Conservation (phyloP, 2,113 vertebrate genomes). For the Xenopus borealis region DNA sequence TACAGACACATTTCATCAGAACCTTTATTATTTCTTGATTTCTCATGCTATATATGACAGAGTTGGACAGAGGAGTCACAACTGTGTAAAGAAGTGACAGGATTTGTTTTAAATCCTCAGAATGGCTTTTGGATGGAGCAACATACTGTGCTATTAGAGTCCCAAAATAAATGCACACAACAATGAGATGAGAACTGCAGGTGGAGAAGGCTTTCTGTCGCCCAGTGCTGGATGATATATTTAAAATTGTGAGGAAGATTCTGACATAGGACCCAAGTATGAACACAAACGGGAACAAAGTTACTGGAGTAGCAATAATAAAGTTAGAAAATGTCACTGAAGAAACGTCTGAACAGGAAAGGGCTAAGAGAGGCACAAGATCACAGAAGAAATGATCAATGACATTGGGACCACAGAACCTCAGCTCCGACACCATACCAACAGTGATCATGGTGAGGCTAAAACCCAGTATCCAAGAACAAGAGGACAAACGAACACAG, state of each 20-base stretch:
- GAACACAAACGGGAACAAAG: not conserved
- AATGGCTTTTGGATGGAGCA: not conserved
- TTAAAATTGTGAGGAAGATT: not conserved
- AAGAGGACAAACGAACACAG: not conserved
- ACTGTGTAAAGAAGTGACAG: not conserved
- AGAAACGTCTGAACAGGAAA: conserved; percentile 10
- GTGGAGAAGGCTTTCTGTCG: not conserved
- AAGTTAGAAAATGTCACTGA: conserved; percentile 41
- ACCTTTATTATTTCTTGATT: not conserved
- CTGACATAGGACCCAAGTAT: not conserved
- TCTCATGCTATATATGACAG: not conserved
- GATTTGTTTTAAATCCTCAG: not conserved
- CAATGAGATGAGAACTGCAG: not conserved
- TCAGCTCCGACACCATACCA: not conserved
- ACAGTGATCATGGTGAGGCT: not conserved
- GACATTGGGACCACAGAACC: not conserved
- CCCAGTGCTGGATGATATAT: not conserved
- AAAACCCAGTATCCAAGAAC: not conserved
- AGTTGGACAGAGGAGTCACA: not conserved
- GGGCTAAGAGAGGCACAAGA: not conserved
- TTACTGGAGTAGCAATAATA: not conserved
- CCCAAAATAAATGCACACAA: not conserved
- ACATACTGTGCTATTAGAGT: not conserved
- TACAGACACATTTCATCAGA: too few relatives aligned
- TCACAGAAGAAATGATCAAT: conserved; percentile 27